Evolutionary conservation across 2,113 vertebrate species (phyloP), one percentile per base, ranked within the genome.

Genomic region (Ailuropoda melanoleuca): DNA sequence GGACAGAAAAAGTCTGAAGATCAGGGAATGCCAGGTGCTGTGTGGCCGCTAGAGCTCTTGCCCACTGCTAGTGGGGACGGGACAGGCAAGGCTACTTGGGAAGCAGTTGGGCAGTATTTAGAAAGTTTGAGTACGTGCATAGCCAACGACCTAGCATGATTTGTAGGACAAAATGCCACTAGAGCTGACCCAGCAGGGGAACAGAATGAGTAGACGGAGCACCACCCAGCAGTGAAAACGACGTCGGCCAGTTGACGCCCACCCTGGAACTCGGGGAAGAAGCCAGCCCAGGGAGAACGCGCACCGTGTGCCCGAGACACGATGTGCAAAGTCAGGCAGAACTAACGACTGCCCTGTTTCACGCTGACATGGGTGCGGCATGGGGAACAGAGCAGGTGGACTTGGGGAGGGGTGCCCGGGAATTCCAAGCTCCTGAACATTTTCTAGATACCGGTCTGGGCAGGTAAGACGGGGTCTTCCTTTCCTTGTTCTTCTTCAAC

Each of bases 231-330:
- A 53, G 50, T 13, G 14, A 15, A 14, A 15, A 15, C 14, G 1
- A 53, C 50, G 14, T 53, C 50, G 12, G 50, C 50, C 50, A 43
- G 43, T 43, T 43, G 43, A 43, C 43, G 43, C 43, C 43, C 43
- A 43, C 43, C 43, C 43, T 43, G 50, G 55, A 21, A 21, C 19
- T 8, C 19, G 8, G 55, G 17, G 39, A 12, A 18, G 80, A 53
- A 68, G 56, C 39, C 46, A 50, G n/a, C n/a, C 23, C 8, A 70
- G n/a, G 60, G 58, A 55, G 53, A 11, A 21, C 2, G 7, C 9
- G 31, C 2, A 3, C 18, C 8, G 4, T 2, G 4, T 17, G 7
- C n/a, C 60, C 11, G 1, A 13, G 8, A 39, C 19, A 37, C 11
- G 14, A 70, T n/a, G 18, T 19, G 68, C 39, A 31, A 37, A 43